Evolutionary conservation across 23 tunicate genomes (phyloP).

Genomic region (Phallusia fumigata): DNA sequence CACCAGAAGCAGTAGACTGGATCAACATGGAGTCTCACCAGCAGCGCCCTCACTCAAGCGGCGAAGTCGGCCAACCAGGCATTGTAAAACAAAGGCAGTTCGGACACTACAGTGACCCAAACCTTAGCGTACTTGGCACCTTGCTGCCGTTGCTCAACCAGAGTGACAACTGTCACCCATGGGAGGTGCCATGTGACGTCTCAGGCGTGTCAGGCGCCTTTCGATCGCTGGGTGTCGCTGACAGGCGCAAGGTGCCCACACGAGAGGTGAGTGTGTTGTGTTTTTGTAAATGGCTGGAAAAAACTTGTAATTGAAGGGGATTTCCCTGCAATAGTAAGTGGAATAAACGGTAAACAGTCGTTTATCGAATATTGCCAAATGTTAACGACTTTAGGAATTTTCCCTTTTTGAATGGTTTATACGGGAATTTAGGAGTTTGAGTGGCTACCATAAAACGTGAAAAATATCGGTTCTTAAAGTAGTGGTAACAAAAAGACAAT

Average conservation of each 20-base stretch:
- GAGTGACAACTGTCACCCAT: background rate
- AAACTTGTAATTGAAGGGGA: no score
- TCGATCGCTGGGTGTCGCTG: background rate
- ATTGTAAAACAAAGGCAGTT: background rate
- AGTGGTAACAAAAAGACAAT: no score
- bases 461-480: no score
- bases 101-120: slow-evolving; percentile 15
- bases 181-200: slow-evolving; percentile 24
- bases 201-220: background rate
- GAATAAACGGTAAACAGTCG: no score
- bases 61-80: background rate
- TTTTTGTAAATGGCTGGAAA: no score
- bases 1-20: no score
- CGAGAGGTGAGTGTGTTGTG: background rate
- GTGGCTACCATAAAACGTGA: no score
- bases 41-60: slow-evolving; percentile 23
- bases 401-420: no score
- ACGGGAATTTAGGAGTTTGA: no score
- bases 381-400: no score
- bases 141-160: background rate
- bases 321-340: no score
- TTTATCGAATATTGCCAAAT: no score
- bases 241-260: background rate
- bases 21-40: background rate
- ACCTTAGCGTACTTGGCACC: background rate